Base-by-base conservation (phyloP, 2,888 invertebrate genomes). In the Ypsolopha scabrella region DNA sequence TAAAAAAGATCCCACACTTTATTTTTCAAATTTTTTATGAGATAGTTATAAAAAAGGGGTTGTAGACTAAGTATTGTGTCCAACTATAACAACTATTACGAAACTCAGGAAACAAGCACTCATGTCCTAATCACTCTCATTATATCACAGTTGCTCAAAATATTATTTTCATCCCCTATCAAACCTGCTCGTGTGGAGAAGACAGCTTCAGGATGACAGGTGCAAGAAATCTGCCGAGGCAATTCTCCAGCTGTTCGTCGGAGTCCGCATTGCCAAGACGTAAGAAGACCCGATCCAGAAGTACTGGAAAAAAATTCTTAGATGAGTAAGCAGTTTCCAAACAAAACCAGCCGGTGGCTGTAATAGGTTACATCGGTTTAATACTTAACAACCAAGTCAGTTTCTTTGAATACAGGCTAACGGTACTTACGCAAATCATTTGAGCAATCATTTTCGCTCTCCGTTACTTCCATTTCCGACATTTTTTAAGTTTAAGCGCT, bases 191-290 rank as follows among this genome's bases (percentile, higher is more conserved):
- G 77, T 95, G 91, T 44, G 92, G 90, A 24, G 96, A 96, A 45
- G 94, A 93, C 49, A 98, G 87, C 81, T 97, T 97, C n/a, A 96
- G 87, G 55, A 97, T 89, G 52, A 97, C 94, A 13, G 97, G 96
- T 34, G 95, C 90, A 51, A 98, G 77, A 74, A 97, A 97, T 70
- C 95, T 72, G 52, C 87, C 90, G 35, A 97, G 90, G 52, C 93
- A 91, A 65, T 89, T 90, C 76, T 97, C 93, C 52, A 97, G 86
- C 68, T 96, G 94, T 52, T 96, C 95, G 82, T 98, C 97, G 6
- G 92, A 92, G 60, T 97, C 95, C 1, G 96, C 94, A 63, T 93
- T 93, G 13, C 96, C 97, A 60, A 97, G 89, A 48, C 96, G 90
- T 52, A 97, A 82, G 67, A 97, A 93, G 10, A 97, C 96, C 59